Conservation (phyloP, 2,797 vertebrate genomes). For the Pachyuromys duprasi region DNA sequence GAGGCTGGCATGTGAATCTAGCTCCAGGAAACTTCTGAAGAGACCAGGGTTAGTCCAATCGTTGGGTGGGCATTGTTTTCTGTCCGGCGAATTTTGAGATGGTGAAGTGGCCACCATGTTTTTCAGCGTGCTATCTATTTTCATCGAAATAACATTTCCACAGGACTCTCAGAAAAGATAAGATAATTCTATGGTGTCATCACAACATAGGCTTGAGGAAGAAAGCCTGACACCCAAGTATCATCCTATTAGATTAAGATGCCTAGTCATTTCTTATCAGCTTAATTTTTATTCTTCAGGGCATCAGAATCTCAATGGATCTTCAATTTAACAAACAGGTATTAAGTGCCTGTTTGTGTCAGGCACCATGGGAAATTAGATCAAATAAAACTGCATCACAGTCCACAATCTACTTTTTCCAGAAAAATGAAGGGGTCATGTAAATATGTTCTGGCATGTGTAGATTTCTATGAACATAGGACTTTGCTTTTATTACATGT, state of each 20-base stretch:
- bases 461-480: background rate
- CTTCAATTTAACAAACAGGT: background rate
- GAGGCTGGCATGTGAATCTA: background rate
- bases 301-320: slow-evolving; percentile 7
- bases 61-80: background rate
- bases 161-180: background rate
- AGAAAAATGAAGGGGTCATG: background rate
- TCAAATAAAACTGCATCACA: background rate
- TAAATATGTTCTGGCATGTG: background rate
- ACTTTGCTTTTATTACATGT: background rate
- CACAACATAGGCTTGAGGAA: background rate
- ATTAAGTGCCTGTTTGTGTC: background rate
- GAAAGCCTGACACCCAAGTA: background rate
- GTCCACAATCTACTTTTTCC: slow-evolving; percentile 3
- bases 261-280: background rate
- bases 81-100: background rate
- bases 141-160: background rate
- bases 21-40: background rate
- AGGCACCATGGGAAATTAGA: background rate
- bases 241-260: slow-evolving; percentile 10
- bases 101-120: background rate
- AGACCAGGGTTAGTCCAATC: background rate
- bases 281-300: background rate
- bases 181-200: slow-evolving; percentile 27
- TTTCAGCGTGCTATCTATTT: slow-evolving; percentile 10